Percentiles rank a stretch among this genome's conserved stretches.
Evolutionary conservation across 2,888 invertebrate genomes (phyloP).

Genomic region (Drosophila colorata): DNA sequence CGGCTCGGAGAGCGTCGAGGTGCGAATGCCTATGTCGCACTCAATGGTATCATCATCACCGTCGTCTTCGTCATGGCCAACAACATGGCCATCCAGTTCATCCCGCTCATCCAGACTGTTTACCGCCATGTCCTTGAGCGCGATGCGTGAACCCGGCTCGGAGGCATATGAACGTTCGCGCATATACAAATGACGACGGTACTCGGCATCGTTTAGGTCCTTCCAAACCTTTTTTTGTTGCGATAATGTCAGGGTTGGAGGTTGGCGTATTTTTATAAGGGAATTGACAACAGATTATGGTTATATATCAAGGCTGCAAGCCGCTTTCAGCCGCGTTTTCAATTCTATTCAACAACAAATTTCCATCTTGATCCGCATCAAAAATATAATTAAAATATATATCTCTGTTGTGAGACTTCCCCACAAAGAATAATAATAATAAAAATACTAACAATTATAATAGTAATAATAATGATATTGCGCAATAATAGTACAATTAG

Average conservation of each 20-base stretch:
- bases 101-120: slow-evolving; percentile 40
- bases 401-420: too few relatives aligned
- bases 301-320: slow-evolving; percentile 12
- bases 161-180: slow-evolving; percentile 84
- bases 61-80: slow-evolving; percentile 30
- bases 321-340: too few relatives aligned
- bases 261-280: slow-evolving; percentile 36
- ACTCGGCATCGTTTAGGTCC: slow-evolving; percentile 82
- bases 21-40: slow-evolving; percentile 71
- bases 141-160: slow-evolving; percentile 83
- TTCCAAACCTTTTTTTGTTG: slow-evolving; percentile 82
- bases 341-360: too few relatives aligned
- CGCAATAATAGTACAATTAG: too few relatives aligned
- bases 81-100: slow-evolving; percentile 19
- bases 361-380: too few relatives aligned
- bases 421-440: too few relatives aligned
- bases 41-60: slow-evolving; percentile 74
- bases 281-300: slow-evolving; percentile 57
- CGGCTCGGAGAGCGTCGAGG: slow-evolving; percentile 81
- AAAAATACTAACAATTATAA: too few relatives aligned
- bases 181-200: slow-evolving; percentile 82
- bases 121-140: slow-evolving; percentile 70
- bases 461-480: too few relatives aligned
- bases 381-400: too few relatives aligned
- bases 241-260: slow-evolving; percentile 22